These are phyloP conservation scores for Lepetodrilus schrolli DNA, from an alignment of 2,888 invertebrate species.

Conservation along the genomic window DNA sequence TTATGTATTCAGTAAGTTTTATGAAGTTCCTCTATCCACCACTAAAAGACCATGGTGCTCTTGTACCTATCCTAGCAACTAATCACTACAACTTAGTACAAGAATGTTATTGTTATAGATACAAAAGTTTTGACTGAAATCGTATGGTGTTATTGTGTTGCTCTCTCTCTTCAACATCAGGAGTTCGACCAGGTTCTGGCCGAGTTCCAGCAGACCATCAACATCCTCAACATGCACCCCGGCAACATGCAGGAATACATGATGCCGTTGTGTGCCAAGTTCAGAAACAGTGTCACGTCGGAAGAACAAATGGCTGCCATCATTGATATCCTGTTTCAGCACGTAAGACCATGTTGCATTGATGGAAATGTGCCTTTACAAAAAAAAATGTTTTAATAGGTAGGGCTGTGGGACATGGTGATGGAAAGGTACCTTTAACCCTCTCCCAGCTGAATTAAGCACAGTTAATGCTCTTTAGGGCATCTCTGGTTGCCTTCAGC, in stretches of 20 bases:
- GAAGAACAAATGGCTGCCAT: conserved; percentile 50
- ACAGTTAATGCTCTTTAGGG: no score
- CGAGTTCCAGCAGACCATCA: conserved; percentile 56
- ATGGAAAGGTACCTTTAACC: not conserved
- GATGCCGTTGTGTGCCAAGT: conserved; percentile 59
- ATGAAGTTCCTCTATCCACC: no score
- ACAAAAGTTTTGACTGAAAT: no score
- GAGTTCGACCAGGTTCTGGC: conserved; percentile 40
- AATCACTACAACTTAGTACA: no score
- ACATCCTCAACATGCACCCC: conserved; percentile 69
- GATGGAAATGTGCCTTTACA: not conserved
- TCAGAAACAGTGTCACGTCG: conserved; percentile 51
- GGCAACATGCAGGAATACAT: conserved; percentile 69
- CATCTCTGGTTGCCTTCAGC: no score
- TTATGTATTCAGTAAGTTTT: no score
- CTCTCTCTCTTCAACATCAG: no score
- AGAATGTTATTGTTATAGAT: no score
- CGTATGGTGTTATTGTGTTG: no score
- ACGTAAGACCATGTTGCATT: conserved; percentile 54
- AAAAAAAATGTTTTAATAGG: not conserved
- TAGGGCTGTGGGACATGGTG: not conserved
- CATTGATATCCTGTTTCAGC: conserved; percentile 61
- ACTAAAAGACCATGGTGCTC: no score
- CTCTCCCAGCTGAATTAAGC: no score
- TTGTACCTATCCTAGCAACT: no score